Percentiles rank a stretch among this genome's conserved stretches.
phyloP scores from a whole-genome alignment of 2,113 vertebrate species.

The Nothoprocta pentlandii region DNA sequence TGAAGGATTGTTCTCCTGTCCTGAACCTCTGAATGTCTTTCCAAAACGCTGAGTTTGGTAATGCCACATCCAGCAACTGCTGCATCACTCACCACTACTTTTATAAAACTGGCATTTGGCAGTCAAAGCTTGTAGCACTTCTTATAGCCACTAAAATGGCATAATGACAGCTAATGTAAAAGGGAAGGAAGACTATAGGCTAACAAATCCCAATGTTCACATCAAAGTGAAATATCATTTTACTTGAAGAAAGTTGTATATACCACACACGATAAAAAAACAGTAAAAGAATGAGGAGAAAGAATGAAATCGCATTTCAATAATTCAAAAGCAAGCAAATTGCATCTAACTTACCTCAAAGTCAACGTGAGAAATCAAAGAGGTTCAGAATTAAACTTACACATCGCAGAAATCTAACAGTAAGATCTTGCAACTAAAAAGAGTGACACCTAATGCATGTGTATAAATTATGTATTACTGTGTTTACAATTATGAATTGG shows the following conservation, averaged over 20 bases:
- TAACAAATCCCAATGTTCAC: not conserved
- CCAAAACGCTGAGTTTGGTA: not conserved
- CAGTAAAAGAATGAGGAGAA: not conserved
- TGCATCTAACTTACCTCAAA: not conserved
- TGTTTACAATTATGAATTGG: not conserved
- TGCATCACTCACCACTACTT: not conserved
- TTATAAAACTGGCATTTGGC: not conserved
- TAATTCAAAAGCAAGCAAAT: not conserved
- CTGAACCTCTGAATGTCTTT: not conserved
- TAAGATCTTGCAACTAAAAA: not conserved
- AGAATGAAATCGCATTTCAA: not conserved
- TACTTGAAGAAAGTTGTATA: not conserved
- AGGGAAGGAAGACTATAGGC: not conserved
- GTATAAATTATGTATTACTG: not conserved
- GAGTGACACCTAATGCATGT: not conserved
- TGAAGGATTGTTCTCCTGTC: accelerated
- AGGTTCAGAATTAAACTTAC: not conserved
- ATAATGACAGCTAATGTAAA: not conserved
- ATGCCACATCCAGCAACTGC: not conserved
- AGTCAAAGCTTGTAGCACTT: not conserved
- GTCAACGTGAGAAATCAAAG: not conserved
- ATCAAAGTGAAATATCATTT: not conserved
- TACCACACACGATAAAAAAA: too few species aligned
- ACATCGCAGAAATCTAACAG: not conserved
- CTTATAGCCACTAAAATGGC: not conserved